Base-by-base conservation (phyloP, 2,113 vertebrate genomes). In the Mormoops blainvillei region DNA sequence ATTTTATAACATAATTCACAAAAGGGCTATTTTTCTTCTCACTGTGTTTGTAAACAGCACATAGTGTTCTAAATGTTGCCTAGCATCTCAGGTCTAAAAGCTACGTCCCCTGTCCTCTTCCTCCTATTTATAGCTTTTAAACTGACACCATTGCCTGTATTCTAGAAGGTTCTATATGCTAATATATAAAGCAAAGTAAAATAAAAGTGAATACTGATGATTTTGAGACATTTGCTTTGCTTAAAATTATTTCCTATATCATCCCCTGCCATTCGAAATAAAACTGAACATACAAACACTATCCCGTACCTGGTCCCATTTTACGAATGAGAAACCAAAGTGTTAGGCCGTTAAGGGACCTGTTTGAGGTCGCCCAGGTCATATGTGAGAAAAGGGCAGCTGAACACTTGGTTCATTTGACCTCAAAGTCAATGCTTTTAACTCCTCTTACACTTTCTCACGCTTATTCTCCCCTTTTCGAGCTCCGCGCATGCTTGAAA, bases 251-350 rank as follows among this genome's bases (percentile, higher is more conserved):
- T 93, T 88, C 12, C 48, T 36, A 28, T 71, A 36, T 54, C 77
- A 82, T 54, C 22, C 1, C 80, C 14, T 67, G 41, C 15, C 76
- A 65, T 84, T 70, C 76, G 67, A 87, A 95, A 95, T 89, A 67
- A 92, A 94, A 36, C 58, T 19, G 36, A 76, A 83, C 15, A 31
- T 2, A 61, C 13, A 52, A 3, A 43, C 24, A 65, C 16, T 50
- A 20, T 56, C 20, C 36, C 12, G 2, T 71, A 68, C 70, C 90
- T 50, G 84, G 71, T 71, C 11, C 22, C 22, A 54, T 85, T 95
- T 94, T 94, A 52, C 52, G 82, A 67, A 93, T 61, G 65, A 93
- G 77, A 93, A 56, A 71, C 87, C 36, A 9, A 91, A 83, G 15
- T 31, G 22, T 54, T 20, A 89, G 24, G 63, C 22, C 12, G 22